These are phyloP conservation scores for Hartigia nigra DNA, from an alignment of 2,888 invertebrate species.

Conservation along the genomic window DNA sequence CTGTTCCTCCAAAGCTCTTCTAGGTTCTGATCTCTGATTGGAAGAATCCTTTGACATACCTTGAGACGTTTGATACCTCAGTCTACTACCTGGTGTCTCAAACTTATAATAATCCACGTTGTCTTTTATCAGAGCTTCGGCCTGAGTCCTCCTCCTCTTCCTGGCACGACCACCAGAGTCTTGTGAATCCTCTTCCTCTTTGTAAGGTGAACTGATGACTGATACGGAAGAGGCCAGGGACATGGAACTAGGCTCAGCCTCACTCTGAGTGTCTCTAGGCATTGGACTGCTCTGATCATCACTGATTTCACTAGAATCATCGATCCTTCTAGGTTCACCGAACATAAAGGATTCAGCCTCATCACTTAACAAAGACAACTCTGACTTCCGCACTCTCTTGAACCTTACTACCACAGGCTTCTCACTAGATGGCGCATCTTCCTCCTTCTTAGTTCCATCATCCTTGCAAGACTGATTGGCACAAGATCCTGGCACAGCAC, in stretches of 20 bases:
- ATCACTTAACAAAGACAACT: conserved; percentile 80
- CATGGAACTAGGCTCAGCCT: conserved; percentile 35
- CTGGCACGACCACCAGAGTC: conserved; percentile 55
- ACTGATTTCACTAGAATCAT: conserved; percentile 70
- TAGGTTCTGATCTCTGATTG: conserved; percentile 32
- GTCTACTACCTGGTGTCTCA: conserved; percentile 64
- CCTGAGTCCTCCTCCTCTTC: conserved; percentile 69
- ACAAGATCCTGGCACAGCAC: conserved; percentile 56
- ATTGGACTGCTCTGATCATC: conserved; percentile 63
- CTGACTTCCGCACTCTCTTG: conserved; percentile 78
- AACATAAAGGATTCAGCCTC: conserved; percentile 92
- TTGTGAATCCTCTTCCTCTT: conserved; percentile 59
- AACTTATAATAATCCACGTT: conserved; percentile 72
- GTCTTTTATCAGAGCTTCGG: conserved; percentile 71
- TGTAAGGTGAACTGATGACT: conserved; percentile 31
- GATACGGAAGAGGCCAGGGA: conserved; percentile 39
- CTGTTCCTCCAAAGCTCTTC: conserved; percentile 21
- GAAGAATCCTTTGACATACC: conserved; percentile 50
- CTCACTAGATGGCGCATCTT: conserved; percentile 57
- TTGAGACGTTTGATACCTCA: conserved; percentile 64
- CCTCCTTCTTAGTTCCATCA: conserved; percentile 37
- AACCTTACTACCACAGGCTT: conserved; percentile 78
- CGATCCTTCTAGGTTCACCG: conserved; percentile 74
- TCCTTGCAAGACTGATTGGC: conserved; percentile 13
- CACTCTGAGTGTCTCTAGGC: conserved; percentile 60